Evolutionary conservation across 1,140 invertebrate species (phyloP).

Genomic region (Pinna nobilis): DNA sequence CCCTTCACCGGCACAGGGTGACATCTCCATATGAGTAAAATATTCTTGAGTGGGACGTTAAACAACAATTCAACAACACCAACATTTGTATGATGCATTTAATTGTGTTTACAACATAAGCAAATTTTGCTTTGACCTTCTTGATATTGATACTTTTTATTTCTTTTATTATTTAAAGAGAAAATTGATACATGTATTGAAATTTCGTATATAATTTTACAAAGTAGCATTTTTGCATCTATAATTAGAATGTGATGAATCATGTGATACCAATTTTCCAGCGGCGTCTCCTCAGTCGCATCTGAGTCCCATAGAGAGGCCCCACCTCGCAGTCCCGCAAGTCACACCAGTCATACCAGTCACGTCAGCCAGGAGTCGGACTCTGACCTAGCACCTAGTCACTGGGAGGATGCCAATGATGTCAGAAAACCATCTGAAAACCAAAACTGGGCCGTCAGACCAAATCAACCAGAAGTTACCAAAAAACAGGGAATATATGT

Average conservation of each 20-base stretch:
- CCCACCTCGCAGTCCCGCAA: conserved; percentile 34
- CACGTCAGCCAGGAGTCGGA: conserved; percentile 22
- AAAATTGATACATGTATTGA: too few species aligned
- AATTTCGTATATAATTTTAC: too few species aligned
- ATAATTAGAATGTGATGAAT: too few species aligned
- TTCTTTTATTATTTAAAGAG: not conserved
- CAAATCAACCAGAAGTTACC: conserved; percentile 45
- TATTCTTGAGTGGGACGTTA: too few species aligned
- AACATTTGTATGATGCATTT: too few species aligned
- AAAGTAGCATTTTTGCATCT: too few species aligned
- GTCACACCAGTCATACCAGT: conserved; percentile 28
- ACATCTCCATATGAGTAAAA: too few species aligned
- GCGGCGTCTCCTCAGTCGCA: conserved; percentile 34
- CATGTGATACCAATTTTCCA: conserved; percentile 14
- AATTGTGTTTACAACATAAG: too few species aligned
- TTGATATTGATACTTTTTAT: too few species aligned
- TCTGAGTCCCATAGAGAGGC: conserved; percentile 47
- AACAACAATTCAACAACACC: too few species aligned
- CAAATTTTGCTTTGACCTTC: too few species aligned
- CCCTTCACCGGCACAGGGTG: too few species aligned
- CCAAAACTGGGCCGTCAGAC: conserved; percentile 44
- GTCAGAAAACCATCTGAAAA: conserved; percentile 28
- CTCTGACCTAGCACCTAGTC: conserved; percentile 47
- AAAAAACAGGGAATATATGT: conserved; percentile 70
- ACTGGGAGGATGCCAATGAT: conserved; percentile 48